A percentile compares a stretch with the other conserved stretches of the same genome.
These are phyloP conservation scores for Mus spretus DNA, from an alignment of 2,797 vertebrate genomes.

Conservation along the genomic window DNA sequence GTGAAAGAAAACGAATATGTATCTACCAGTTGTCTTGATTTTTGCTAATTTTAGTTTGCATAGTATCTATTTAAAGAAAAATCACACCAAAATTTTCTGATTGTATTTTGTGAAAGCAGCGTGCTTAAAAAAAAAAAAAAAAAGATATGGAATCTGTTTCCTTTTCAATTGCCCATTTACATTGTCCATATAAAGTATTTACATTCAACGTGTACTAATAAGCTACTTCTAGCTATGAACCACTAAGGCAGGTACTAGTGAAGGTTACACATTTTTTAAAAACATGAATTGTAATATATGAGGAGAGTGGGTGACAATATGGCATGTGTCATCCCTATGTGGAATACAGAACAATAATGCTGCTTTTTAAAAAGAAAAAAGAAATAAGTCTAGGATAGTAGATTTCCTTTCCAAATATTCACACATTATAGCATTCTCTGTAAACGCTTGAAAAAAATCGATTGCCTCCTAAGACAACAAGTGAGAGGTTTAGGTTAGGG, in stretches of 20 bases:
- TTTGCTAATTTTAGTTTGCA: constrained; percentile 53
- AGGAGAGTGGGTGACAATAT: neutral
- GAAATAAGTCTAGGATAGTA: neutral
- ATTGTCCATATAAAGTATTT: neutral
- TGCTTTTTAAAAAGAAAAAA: neutral
- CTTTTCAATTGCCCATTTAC: neutral
- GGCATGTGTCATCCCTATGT: neutral
- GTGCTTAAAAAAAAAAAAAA: constrained; percentile 22
- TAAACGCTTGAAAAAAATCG: constrained; percentile 23
- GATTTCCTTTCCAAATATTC: neutral
- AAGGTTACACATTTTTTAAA: neutral
- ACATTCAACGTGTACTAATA: neutral
- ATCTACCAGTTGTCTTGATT: neutral
- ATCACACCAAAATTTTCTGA: neutral
- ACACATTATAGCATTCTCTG: neutral
- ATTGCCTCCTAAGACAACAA: neutral
- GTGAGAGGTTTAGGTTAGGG: neutral
- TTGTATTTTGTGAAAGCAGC: constrained; percentile 24
- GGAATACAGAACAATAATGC: constrained; percentile 44
- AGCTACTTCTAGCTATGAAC: constrained; percentile 28
- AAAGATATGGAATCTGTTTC: neutral
- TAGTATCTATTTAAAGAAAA: constrained; percentile 16
- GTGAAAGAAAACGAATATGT: constrained; percentile 40
- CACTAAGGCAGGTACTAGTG: neutral
- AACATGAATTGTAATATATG: neutral